phyloP scores from a whole-genome alignment of 92 coral and sea anemone genomes.

The Pocillopora meandrina region DNA sequence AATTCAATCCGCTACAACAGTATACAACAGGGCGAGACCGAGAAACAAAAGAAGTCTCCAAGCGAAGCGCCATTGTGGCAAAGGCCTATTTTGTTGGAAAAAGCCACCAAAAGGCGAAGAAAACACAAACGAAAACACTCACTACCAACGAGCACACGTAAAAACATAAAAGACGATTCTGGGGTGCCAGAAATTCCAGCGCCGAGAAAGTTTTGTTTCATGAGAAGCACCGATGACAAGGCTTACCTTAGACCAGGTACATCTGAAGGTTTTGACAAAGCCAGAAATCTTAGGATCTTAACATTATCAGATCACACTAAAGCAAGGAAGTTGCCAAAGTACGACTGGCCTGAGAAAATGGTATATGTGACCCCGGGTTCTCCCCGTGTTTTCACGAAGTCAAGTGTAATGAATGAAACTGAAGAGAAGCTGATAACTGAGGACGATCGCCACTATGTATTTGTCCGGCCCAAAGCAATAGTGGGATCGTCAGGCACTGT shows the following conservation, averaged over 20 bases:
- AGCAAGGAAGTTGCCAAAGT: not conserved
- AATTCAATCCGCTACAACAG: slow-evolving; percentile 56
- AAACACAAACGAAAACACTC: not conserved
- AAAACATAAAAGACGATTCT: not conserved
- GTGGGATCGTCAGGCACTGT: slow-evolving; percentile 9
- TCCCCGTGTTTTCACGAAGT: slow-evolving; percentile 1
- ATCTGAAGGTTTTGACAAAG: not conserved
- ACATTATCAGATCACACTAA: not conserved
- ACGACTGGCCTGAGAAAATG: not conserved
- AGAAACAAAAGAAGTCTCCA: slow-evolving; percentile 40
- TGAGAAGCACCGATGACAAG: slow-evolving; percentile 1
- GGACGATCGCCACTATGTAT: slow-evolving; percentile 3
- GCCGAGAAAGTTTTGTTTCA: not conserved
- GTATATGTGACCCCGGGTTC: not conserved
- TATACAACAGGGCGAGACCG: slow-evolving; percentile 40
- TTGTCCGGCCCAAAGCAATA: slow-evolving; percentile 15
- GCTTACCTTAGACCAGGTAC: not conserved
- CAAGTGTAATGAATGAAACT: slow-evolving; percentile 4
- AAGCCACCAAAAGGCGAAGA: slow-evolving; percentile 30
- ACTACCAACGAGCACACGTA: slow-evolving; percentile 1
- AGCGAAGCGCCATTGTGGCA: slow-evolving; percentile 39
- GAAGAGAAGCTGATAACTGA: slow-evolving; percentile 16
- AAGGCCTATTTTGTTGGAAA: slow-evolving; percentile 31
- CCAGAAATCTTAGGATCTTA: not conserved
- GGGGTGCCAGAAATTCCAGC: no score